Conservation (phyloP, 2,888 invertebrate genomes). For the Cetonia aurata region DNA sequence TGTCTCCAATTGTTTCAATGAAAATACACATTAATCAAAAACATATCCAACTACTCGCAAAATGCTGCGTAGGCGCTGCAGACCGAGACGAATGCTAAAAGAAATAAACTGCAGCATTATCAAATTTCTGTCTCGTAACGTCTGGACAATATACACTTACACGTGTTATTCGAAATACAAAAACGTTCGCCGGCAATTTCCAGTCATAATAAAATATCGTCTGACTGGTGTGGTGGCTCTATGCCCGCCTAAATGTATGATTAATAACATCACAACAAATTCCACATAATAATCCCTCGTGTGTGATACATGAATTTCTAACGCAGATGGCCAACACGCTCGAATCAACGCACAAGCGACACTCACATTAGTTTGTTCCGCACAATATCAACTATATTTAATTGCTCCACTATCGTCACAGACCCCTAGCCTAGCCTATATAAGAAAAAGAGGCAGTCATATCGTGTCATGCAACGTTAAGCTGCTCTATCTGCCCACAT, state of each 20-base stretch:
- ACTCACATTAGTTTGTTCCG: background rate
- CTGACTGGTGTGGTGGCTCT: constrained; percentile 9
- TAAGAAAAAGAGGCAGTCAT: constrained; percentile 9
- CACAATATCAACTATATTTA: constrained; percentile 2
- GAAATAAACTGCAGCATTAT: no score
- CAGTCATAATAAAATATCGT: constrained; percentile 22
- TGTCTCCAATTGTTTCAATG: no score
- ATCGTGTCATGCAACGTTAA: background rate
- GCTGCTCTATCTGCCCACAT: background rate
- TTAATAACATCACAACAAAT: constrained; percentile 23
- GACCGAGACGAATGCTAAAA: no score
- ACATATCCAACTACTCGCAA: no score
- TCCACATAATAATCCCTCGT: constrained; percentile 11
- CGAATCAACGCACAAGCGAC: background rate
- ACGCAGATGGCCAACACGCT: constrained; percentile 29
- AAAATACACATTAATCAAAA: no score
- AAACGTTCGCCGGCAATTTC: background rate
- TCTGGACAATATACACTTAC: no score
- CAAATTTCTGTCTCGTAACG: no score
- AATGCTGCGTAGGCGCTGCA: no score
- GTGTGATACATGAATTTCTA: constrained; percentile 10
- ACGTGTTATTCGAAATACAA: no score
- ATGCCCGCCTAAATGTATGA: constrained; percentile 12
- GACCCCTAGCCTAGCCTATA: background rate
- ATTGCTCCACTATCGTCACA: background rate